Evolutionary conservation across 35 echinoderm and acorn worm species (phyloP).

Genomic region (Ophioderma brevispina): DNA sequence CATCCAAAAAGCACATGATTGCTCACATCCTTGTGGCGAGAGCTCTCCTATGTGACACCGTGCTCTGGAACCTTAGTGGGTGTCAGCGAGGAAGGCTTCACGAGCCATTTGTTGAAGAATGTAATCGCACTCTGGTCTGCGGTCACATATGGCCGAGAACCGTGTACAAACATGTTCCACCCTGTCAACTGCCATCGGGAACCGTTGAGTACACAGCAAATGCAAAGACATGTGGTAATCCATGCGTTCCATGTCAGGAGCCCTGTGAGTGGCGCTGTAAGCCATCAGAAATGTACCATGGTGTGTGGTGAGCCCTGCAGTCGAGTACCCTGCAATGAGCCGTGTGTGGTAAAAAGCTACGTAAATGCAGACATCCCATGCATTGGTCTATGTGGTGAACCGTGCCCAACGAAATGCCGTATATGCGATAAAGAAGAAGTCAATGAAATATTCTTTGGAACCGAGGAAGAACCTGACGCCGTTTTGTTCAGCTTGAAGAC

Average conservation of each 20-base stretch:
- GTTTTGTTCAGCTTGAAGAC: not conserved
- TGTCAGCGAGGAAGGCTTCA: not conserved
- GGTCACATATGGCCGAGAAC: not conserved
- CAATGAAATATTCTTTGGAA: not conserved
- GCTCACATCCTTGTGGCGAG: too few relatives aligned
- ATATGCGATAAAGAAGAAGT: slow-evolving; percentile 69
- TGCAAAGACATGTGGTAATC: not conserved
- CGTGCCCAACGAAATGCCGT: slow-evolving; percentile 63
- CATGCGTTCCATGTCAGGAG: not conserved
- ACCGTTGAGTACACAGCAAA: not conserved
- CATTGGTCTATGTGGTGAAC: slow-evolving; percentile 78
- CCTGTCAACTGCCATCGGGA: not conserved
- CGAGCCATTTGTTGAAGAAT: not conserved
- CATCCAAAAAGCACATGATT: not conserved
- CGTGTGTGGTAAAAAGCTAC: slow-evolving; percentile 14
- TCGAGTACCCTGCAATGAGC: not conserved
- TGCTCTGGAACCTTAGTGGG: not conserved
- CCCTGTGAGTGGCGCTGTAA: not conserved
- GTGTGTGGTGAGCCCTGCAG: not conserved
- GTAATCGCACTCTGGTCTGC: not conserved
- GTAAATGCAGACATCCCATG: slow-evolving; percentile 61
- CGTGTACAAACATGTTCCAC: not conserved
- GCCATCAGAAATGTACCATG: slow-evolving; percentile 18
- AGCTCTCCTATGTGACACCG: not conserved
- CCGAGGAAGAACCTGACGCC: not conserved